phyloP scores from a whole-genome alignment of 2,797 vertebrate genomes.

The Mus caroli region DNA sequence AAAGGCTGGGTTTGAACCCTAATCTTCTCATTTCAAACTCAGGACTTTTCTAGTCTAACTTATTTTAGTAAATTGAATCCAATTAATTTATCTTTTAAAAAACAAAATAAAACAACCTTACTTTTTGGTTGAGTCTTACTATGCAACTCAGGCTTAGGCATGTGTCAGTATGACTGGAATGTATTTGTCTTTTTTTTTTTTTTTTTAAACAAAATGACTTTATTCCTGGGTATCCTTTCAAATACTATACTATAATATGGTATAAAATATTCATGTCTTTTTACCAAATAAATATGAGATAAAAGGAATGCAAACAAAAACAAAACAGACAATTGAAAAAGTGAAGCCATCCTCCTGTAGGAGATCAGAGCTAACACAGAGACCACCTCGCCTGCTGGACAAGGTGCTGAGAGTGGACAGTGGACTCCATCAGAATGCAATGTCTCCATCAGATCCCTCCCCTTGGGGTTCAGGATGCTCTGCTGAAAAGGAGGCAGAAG shows the following conservation, averaged over 20 bases:
- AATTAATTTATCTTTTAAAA: neutral
- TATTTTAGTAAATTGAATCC: neutral
- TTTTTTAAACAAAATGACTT: neutral
- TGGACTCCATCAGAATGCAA: neutral
- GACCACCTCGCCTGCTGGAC: accelerated
- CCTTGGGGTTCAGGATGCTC: neutral
- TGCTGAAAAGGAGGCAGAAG: neutral
- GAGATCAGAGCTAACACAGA: neutral
- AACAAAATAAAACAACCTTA: neutral
- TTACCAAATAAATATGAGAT: neutral
- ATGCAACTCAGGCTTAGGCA: neutral
- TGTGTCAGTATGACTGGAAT: too few relatives aligned
- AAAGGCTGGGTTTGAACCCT: neutral
- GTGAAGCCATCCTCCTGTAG: neutral
- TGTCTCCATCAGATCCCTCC: neutral
- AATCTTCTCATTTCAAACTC: neutral
- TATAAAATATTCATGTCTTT: conserved; percentile 1
- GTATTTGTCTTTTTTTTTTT: neutral
- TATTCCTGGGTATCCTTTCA: neutral
- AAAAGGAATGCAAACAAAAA: neutral
- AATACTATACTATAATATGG: neutral
- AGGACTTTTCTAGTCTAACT: neutral
- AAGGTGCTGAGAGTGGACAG: neutral
- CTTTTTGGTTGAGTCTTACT: neutral
- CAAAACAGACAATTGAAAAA: neutral